These are phyloP conservation scores for Poeciliopsis turrubarensis DNA, from an alignment of 2,113 vertebrate species.

Conservation along the genomic window DNA sequence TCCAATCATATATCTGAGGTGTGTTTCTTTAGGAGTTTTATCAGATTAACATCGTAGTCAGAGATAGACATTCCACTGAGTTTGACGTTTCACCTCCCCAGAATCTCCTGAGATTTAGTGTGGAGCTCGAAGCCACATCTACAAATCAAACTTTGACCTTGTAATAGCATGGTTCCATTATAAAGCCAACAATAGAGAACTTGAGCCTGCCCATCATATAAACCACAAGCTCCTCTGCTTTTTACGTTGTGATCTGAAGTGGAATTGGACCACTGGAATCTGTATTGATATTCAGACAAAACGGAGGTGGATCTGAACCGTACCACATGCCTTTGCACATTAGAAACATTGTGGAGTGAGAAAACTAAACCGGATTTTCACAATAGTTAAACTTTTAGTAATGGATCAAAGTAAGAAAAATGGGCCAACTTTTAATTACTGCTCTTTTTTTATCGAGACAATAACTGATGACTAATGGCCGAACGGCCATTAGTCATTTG, in stretches of 20 bases:
- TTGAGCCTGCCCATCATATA: conserved; percentile 10
- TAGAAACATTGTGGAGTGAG: too few species aligned
- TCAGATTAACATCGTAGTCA: background rate
- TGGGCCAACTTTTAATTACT: too few species aligned
- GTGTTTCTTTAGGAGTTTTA: background rate
- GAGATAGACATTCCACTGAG: background rate
- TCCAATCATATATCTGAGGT: background rate
- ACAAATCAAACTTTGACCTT: conserved; percentile 28
- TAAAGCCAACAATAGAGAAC: conserved; percentile 4
- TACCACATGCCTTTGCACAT: background rate
- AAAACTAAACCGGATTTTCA: too few species aligned
- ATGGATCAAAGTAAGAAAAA: too few species aligned
- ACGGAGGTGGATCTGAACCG: background rate
- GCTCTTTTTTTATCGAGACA: too few species aligned
- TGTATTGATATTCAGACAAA: background rate
- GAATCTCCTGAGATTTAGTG: background rate
- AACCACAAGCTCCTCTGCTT: background rate
- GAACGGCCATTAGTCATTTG: too few species aligned
- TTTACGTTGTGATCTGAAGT: conserved; percentile 45
- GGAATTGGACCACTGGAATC: conserved; percentile 27
- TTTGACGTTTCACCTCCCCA: conserved; percentile 32
- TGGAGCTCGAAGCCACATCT: conserved; percentile 5
- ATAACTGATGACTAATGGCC: too few species aligned
- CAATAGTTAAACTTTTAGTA: too few species aligned
- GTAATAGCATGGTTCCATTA: conserved; percentile 5